Base-by-base conservation (phyloP, 2,888 invertebrate species). In the Nymphalis c-album region DNA sequence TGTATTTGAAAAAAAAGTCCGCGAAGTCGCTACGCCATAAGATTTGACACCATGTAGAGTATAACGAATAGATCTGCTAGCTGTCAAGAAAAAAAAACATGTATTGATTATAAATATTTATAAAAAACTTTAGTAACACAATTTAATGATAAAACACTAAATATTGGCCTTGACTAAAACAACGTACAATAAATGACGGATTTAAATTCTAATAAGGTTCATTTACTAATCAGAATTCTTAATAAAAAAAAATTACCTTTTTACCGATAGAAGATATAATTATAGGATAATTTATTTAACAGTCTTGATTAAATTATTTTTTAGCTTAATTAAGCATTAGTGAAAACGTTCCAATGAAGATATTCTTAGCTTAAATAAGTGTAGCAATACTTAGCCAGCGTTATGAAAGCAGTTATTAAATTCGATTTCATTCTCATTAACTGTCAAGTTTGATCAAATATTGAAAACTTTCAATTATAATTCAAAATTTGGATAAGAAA, bases 51-150 rank as follows among this genome's bases (percentile, higher is more conserved):
- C 40, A 13, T 40, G 18, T 35, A 22, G 35, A 31, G 10, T 40
- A 40, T n/a, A 8, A 7, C 55, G 8, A 35, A 57, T 40, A 57
- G 57, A 57, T 57, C 57, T 57, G 57, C 40, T 18, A 57, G 57
- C 18, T 57, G 35, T 20, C 51, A 31, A 51, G 26, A 35, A 18
- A 57, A 40, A 40, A n/a, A n/a, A 35, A 40, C 1, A 40, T 57
- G n/a, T 17, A 55, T 31, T 17, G 7, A 40, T 57, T n/a, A 18
- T 18, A 40, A 57, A 35, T 35, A 17, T 35, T 35, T 22, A 18
- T n/a, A 8, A 17, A 40, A 57, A 35, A 2, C 13, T 40, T 13
- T 40, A 40, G 13, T 13, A 48, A n/a, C 18, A 18, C n/a, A 8
- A 18, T 48, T 18, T 48, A 18, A 48, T n/a, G 18, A 50, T 20